phyloP scores from a whole-genome alignment of 2,113 vertebrate genomes.

The Polypterus senegalus region DNA sequence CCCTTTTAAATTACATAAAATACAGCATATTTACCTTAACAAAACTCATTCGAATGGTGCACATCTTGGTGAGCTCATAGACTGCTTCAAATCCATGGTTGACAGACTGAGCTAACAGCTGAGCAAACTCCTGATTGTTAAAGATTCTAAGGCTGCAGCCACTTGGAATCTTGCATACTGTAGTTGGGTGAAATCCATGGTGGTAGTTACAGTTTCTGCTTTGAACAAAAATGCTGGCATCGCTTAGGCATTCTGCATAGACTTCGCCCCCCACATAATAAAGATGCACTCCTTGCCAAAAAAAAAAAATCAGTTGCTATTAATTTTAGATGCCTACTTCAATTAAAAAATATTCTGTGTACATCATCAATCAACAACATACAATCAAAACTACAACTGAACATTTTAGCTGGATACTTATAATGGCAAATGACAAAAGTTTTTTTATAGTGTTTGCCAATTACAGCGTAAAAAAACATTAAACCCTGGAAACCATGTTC shows the following conservation, averaged over 20 bases:
- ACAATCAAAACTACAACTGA: not conserved
- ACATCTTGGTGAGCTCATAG: conserved; percentile 97
- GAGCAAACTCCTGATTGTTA: conserved; percentile 95
- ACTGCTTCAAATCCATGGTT: conserved; percentile 95
- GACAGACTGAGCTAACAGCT: conserved; percentile 89
- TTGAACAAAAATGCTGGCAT: conserved; percentile 96
- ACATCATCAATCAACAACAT: not conserved
- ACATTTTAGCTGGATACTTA: not conserved
- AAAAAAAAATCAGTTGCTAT: conserved; percentile 6
- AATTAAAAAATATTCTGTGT: not conserved
- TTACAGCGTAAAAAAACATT: too few species aligned
- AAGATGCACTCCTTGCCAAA: conserved; percentile 74
- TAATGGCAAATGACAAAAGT: too few species aligned
- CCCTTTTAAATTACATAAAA: not conserved
- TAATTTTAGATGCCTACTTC: not conserved
- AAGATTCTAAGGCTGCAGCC: conserved; percentile 96
- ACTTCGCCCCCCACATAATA: conserved; percentile 96
- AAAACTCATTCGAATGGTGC: conserved; percentile 96
- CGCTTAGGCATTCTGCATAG: conserved; percentile 90
- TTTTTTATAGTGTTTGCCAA: too few species aligned
- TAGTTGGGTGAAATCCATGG: conserved; percentile 90
- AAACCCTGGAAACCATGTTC: too few species aligned
- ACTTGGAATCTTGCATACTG: conserved; percentile 93
- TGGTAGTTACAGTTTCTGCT: conserved; percentile 96
- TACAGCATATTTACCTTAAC: conserved; percentile 66